Evolutionary conservation across 2,888 invertebrate species (phyloP), one percentile per base, ranked within the genome.

Genomic region (Troides oblongomaculatus): DNA sequence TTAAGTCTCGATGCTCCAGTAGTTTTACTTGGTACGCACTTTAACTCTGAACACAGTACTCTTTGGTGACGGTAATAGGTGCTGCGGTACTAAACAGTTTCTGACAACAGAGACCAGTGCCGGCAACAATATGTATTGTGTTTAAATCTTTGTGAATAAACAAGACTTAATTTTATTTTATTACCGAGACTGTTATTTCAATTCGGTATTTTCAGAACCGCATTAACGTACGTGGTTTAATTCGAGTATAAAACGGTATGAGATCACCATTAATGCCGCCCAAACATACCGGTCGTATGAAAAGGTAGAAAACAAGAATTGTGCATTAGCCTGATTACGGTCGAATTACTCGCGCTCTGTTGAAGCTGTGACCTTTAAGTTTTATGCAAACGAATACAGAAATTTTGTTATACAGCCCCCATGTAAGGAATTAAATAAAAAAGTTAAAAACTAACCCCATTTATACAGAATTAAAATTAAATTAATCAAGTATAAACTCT

Each of bases 251-350:
- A 50, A 50, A 50, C 17, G 18, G 50, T 50, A 50, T 2, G 17
- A 68, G 21, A 68, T 68, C 59, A 53, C 53, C 64, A 64, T 64
- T 64, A 67, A 82, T 85, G 84, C 79, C 82, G 83, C 83, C 80
- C 80, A 84, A 84, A 85, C 83, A 81, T 85, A 82, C 79, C 79
- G 83, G 83, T 85, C 81, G 82, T 84, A 78, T 80, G 82, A 81
- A 84, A 72, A 70, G 74, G 64, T 83, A 83, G 87, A 84, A 84
- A 85, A 84, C 86, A 83, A 85, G 88, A 88, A 86, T 84, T 84
- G 84, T 86, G 88, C 89, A 90, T 90, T 90, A 90, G 87, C 82
- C 83, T 90, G 90, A 90, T 90, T 90, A 90, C 90, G 89, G 89
- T 88, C 89, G 86, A 87, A 88, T 87, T 83, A 85, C 79, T 83